These are phyloP conservation scores for Syncerus caffer DNA, from an alignment of 2,797 vertebrate species.

Conservation along the genomic window DNA sequence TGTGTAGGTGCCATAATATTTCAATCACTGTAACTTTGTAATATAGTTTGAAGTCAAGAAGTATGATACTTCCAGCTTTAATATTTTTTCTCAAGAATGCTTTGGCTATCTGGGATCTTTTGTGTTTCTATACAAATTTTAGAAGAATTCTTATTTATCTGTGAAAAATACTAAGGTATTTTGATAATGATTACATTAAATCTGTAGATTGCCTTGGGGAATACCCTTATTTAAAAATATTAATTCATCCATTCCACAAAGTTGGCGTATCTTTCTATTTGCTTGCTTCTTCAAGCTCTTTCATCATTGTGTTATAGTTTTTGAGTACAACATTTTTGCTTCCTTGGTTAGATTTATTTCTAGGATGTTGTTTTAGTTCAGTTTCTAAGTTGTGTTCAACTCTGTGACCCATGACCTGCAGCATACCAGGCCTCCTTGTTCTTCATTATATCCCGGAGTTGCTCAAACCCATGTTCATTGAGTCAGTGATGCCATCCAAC, in stretches of 20 bases:
- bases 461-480: not conserved
- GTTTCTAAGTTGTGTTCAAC: not conserved
- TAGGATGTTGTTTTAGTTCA: not conserved
- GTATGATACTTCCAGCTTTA: not conserved
- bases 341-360: not conserved
- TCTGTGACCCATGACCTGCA: not conserved
- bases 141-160: not conserved
- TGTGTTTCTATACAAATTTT: not conserved
- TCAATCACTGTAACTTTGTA: not conserved
- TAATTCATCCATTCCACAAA: not conserved
- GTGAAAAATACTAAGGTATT: not conserved
- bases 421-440: not conserved
- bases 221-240: not conserved
- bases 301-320: not conserved
- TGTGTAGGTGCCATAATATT: not conserved
- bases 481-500: not conserved
- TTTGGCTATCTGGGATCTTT: not conserved
- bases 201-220: not conserved
- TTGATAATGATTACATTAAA: not conserved
- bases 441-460: not conserved
- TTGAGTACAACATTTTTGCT: not conserved
- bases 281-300: not conserved
- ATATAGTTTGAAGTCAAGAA: not conserved
- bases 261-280: not conserved
- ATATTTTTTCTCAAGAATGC: not conserved